phyloP scores from a whole-genome alignment of 2,888 invertebrate genomes.

The Epistrophella euchroma region DNA sequence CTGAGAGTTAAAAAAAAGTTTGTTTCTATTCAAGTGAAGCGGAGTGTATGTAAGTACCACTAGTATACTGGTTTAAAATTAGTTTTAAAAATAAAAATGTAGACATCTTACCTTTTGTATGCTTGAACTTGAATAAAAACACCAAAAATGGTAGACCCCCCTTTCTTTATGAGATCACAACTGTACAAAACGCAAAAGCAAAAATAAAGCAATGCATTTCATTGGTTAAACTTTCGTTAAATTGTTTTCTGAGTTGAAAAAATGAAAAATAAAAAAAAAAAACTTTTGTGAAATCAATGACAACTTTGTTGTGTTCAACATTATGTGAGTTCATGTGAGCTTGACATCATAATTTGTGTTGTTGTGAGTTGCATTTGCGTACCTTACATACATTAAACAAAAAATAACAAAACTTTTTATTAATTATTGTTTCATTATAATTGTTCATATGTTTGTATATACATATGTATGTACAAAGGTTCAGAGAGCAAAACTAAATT shows the following conservation, averaged over 20 bases:
- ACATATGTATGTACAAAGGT: slow-evolving; percentile 40
- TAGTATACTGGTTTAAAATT: slow-evolving; percentile 1
- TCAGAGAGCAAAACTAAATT: slow-evolving; percentile 60
- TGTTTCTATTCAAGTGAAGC: too few species aligned
- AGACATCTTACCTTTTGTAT: too few species aligned
- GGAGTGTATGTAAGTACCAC: background rate
- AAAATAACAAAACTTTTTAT: slow-evolving; percentile 17
- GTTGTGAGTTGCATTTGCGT: slow-evolving; percentile 60
- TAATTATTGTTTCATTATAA: slow-evolving; percentile 43
- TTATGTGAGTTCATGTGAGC: slow-evolving; percentile 51
- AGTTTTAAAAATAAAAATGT: background rate
- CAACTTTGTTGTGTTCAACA: slow-evolving; percentile 3
- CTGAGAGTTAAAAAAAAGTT: too few species aligned
- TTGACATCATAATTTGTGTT: slow-evolving; percentile 64
- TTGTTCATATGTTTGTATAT: too few species aligned
- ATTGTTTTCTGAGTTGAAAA: slow-evolving; percentile 31
- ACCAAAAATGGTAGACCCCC: slow-evolving; percentile 19
- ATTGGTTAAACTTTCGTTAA: slow-evolving; percentile 38
- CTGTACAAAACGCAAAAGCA: background rate
- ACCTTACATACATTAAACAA: slow-evolving; percentile 27
- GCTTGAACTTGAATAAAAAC: slow-evolving; percentile 13
- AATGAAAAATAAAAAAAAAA: too few species aligned
- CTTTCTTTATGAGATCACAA: slow-evolving; percentile 44
- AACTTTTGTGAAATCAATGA: slow-evolving; percentile 54
- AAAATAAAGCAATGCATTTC: slow-evolving; percentile 21